Evolutionary conservation across 2,113 vertebrate genomes (phyloP), one percentile per base, ranked within the genome.

Genomic region (Plecotus auritus): DNA sequence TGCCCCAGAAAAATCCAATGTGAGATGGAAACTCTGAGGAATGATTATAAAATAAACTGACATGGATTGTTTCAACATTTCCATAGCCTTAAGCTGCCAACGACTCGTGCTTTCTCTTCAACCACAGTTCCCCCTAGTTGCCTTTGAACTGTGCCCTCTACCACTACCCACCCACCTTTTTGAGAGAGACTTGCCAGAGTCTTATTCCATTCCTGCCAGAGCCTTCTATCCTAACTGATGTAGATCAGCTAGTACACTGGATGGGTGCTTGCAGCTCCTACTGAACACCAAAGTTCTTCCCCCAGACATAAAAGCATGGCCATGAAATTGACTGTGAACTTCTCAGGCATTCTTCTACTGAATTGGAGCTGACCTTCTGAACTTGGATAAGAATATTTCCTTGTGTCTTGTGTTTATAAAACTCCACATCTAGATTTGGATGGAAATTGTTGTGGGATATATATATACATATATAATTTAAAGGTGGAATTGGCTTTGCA

Each of bases 11-110:
- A 97, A 97, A 92, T 80, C 59, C 89, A 94, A 70, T 10, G 70
- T 72, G 61, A 95, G 83, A 92, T 91, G 94, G 91, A 96, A 96
- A 96, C 96, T 97, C 92, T 94, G 87, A 94, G 94, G 73, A 97
- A 82, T 9, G 30, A 95, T 85, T 93, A 96, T 96, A 97, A 91
- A 97, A 95, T 95, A 4, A 96, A 94, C 92, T 72, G 90, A 88
- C 47, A 89, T 0, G 13, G 90, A 97, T 85, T 89, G 72, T 93
- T 97, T 96, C 26, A 94, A 51, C 22, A 22, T 90, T 77, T 92
- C 95, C 73, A 83, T 81, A 51, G 59, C 77, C 84, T 81, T 85
- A 23, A 0, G 47, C 93, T 69, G 32, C 61, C 69, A 78, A 18
- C 14, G 42, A 88, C 18, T 80, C 66, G 56, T 85, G 81, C n/a